A percentile compares a stretch with the other conserved stretches of the same genome.
Conservation (phyloP, 2,888 invertebrate species). For the Osedax frankpressi region DNA sequence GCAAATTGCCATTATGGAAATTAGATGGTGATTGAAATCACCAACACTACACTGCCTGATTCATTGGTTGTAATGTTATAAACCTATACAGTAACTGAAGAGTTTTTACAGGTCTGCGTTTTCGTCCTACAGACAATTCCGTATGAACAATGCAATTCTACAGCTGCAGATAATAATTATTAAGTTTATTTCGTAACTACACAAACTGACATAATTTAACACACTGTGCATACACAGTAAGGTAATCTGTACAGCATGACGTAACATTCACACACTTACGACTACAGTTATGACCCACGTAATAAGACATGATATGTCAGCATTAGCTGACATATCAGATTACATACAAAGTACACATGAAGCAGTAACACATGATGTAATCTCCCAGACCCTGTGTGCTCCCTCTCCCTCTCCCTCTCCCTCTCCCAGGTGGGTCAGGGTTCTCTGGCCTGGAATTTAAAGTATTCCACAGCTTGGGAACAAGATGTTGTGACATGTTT, state of each 20-base stretch:
- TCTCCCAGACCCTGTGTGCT: not conserved
- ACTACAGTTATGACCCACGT: not conserved
- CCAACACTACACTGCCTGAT: not conserved
- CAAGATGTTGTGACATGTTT: conserved; percentile 1
- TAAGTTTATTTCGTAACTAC: not conserved
- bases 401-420: too few species aligned
- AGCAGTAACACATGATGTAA: not conserved
- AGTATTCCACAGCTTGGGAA: not conserved
- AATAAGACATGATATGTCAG: not conserved
- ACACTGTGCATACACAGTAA: not conserved
- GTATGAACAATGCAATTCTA: not conserved
- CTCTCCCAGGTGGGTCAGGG: not conserved
- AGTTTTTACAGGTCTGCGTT: not conserved
- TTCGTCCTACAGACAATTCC: not conserved
- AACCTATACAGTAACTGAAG: not conserved
- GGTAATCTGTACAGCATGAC: conserved; percentile 3
- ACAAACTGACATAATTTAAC: not conserved
- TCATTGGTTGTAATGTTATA: not conserved
- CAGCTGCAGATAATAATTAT: not conserved
- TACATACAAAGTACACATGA: not conserved
- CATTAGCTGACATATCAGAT: not conserved
- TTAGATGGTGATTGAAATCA: not conserved
- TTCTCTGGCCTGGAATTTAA: conserved; percentile 6
- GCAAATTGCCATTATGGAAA: conserved; percentile 9
- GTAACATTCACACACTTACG: not conserved